These are phyloP conservation scores for Ginglymostoma cirratum DNA, from an alignment of 2,113 vertebrate genomes.

Conservation along the genomic window DNA sequence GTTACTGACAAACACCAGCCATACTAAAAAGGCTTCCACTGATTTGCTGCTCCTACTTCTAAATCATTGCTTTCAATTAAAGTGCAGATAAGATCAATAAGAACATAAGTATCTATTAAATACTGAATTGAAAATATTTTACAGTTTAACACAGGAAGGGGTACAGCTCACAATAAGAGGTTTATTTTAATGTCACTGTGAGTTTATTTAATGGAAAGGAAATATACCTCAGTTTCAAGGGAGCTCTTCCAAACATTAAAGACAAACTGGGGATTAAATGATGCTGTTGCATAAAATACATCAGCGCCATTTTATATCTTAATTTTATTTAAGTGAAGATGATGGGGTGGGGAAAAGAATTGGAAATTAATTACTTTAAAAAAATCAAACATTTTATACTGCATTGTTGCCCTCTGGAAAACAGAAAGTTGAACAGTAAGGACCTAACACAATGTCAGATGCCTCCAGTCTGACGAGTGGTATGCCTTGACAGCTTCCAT, in stretches of 20 bases:
- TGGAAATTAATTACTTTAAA: background rate
- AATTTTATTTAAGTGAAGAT: background rate
- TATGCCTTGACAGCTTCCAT: background rate
- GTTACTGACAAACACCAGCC: background rate
- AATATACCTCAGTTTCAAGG: background rate
- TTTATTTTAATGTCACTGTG: background rate
- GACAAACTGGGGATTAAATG: background rate
- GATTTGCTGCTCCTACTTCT: background rate
- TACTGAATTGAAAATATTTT: background rate
- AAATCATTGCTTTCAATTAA: background rate
- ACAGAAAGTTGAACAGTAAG: background rate
- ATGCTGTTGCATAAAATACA: background rate
- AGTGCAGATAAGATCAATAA: background rate
- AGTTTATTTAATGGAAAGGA: background rate
- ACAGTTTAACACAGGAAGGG: background rate
- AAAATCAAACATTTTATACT: background rate
- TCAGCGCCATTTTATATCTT: background rate
- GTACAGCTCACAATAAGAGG: background rate
- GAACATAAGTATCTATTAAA: background rate
- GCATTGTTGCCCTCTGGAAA: background rate
- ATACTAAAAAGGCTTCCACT: background rate
- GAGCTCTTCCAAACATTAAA: background rate
- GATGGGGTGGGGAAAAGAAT: background rate
- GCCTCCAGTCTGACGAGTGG: background rate
- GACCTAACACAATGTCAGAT: conserved; percentile 1